Conservation (phyloP, 2,113 vertebrate species). For the Psephotus haematonotus region DNA sequence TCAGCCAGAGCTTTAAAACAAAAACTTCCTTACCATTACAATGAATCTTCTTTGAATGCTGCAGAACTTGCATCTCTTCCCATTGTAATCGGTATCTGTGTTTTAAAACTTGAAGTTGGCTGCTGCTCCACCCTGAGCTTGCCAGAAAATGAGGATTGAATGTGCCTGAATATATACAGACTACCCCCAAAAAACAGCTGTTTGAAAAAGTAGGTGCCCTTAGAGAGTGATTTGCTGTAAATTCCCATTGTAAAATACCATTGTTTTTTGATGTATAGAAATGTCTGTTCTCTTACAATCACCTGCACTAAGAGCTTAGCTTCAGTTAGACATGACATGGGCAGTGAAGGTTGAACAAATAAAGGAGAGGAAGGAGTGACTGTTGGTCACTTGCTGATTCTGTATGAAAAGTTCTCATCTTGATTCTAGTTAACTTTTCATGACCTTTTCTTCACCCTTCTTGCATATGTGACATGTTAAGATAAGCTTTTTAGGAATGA, state of each 20-base stretch:
- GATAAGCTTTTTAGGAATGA: slow-evolving; percentile 21
- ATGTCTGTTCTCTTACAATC: not conserved
- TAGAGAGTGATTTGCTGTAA: not conserved
- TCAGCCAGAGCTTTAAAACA: accelerated
- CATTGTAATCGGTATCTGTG: not conserved
- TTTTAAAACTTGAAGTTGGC: not conserved
- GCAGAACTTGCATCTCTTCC: not conserved
- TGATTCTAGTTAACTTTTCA: not conserved
- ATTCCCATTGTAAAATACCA: not conserved
- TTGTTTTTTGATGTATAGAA: not conserved
- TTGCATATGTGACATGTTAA: not conserved
- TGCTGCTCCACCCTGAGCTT: not conserved
- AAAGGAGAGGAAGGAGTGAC: slow-evolving; percentile 1
- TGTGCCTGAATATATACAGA: not conserved
- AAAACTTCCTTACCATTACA: not conserved
- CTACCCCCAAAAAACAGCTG: not conserved
- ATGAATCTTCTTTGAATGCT: not conserved
- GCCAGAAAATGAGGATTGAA: not conserved
- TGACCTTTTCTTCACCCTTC: slow-evolving; percentile 2
- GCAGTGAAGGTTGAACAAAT: slow-evolving; percentile 15
- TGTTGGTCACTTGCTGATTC: not conserved
- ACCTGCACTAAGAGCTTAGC: not conserved
- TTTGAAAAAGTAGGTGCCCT: not conserved
- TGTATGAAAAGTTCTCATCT: not conserved
- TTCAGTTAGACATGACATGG: not conserved